A percentile compares a stretch with the other conserved stretches of the same genome.
Conservation (phyloP, 2,797 vertebrate species). For the Thamnophis elegans region DNA sequence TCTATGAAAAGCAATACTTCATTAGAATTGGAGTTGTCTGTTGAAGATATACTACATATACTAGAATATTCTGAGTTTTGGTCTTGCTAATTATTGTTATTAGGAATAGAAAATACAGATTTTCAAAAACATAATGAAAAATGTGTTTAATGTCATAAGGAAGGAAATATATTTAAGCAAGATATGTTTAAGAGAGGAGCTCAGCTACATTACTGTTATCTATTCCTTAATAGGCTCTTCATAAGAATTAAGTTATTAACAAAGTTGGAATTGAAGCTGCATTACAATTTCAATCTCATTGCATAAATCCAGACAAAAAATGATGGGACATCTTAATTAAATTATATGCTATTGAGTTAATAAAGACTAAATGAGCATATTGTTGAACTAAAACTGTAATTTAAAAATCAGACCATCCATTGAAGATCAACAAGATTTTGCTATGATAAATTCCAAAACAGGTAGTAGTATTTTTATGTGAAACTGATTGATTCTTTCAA, state of each 20-base stretch:
- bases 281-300: neutral
- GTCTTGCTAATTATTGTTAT: neutral
- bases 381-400: constrained; percentile 2
- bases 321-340: constrained; percentile 3
- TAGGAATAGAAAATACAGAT: neutral
- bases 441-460: neutral
- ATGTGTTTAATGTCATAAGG: neutral
- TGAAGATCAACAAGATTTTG: neutral
- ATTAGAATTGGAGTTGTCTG: neutral
- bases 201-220: neutral
- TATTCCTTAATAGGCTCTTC: neutral
- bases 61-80: neutral
- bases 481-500: neutral
- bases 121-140: neutral
- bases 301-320: neutral
- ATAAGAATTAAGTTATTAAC: constrained; percentile 16
- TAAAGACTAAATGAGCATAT: constrained; percentile 11
- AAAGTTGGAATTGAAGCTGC: constrained; percentile 1
- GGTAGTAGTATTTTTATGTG: neutral
- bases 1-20: neutral
- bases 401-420: constrained; percentile 1
- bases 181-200: neutral
- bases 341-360: constrained; percentile 11
- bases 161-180: neutral
- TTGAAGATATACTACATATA: neutral